A percentile compares a stretch with the other conserved stretches of the same genome.
Evolutionary conservation across 2,113 vertebrate genomes (phyloP).

Genomic region (Smithornis capensis): DNA sequence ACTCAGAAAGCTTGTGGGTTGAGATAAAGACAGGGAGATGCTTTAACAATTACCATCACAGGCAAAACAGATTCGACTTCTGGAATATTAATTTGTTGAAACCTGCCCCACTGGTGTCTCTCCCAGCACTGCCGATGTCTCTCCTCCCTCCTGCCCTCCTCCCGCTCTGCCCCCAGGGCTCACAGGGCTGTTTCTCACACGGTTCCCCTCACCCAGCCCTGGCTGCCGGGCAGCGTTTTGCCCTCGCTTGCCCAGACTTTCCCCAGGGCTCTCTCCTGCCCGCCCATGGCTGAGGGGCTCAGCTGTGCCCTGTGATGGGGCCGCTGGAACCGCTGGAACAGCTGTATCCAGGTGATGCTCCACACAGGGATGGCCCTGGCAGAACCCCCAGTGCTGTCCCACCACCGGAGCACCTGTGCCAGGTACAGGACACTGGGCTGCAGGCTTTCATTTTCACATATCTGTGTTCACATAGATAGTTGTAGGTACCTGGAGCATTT

Average conservation of each 20-base stretch:
- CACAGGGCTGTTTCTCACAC: not conserved
- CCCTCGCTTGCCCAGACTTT: not conserved
- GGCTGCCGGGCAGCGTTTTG: not conserved
- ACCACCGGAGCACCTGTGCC: accelerated
- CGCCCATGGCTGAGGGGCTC: not conserved
- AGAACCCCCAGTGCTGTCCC: accelerated
- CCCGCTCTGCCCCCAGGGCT: not conserved
- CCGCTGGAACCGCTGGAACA: not conserved
- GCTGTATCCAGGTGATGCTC: not conserved
- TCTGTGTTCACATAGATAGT: not conserved
- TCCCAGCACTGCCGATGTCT: not conserved
- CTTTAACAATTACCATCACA: not conserved
- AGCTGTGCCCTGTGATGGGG: not conserved
- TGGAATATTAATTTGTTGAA: not conserved
- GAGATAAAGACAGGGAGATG: not conserved
- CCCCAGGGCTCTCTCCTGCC: not conserved
- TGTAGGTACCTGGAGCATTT: accelerated
- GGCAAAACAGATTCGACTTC: not conserved
- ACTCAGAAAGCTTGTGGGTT: not conserved
- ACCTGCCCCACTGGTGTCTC: no score
- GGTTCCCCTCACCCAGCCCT: not conserved
- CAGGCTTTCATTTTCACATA: not conserved
- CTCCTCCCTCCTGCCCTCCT: not conserved
- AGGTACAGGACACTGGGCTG: accelerated
- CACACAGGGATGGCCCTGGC: not conserved